Conservation (phyloP, 2,888 invertebrate genomes). For the Pterostichus niger region DNA sequence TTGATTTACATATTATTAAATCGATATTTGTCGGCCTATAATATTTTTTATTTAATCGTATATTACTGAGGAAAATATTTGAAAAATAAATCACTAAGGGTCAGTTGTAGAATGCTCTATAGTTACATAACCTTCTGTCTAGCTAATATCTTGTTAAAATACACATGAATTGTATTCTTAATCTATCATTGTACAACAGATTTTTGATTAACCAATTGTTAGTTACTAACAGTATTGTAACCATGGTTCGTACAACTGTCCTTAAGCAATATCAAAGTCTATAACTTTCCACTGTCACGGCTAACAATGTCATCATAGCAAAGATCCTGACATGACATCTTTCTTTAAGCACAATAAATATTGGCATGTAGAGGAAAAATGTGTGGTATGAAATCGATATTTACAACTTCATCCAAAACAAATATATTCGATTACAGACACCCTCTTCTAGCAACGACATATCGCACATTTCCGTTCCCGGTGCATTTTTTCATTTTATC, state of each 20-base stretch:
- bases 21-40: not conserved
- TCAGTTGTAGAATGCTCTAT: no score
- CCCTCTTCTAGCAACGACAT: not conserved
- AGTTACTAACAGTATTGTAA: no score
- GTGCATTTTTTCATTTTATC: slow-evolving; percentile 42
- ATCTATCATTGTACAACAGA: no score
- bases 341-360: slow-evolving; percentile 34
- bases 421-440: slow-evolving; percentile 19
- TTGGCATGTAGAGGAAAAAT: slow-evolving; percentile 16
- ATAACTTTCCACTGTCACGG: slow-evolving; percentile 30
- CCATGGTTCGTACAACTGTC: no score
- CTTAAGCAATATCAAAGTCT: slow-evolving; percentile 27
- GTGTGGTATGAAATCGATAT: slow-evolving; percentile 49
- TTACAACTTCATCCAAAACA: slow-evolving; percentile 47
- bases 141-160: no score
- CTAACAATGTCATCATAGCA: slow-evolving; percentile 23
- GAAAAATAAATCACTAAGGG: slow-evolving; percentile 33
- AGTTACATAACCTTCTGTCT: no score
- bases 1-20: no score
- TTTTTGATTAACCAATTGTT: no score
- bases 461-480: slow-evolving; percentile 16
- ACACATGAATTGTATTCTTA: no score
- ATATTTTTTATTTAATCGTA: not conserved
- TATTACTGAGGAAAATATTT: not conserved
- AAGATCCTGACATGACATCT: slow-evolving; percentile 7